A percentile compares a stretch with the other conserved stretches of the same genome.
phyloP scores from a whole-genome alignment of 2,797 vertebrate genomes.

The Fratercula arctica region DNA sequence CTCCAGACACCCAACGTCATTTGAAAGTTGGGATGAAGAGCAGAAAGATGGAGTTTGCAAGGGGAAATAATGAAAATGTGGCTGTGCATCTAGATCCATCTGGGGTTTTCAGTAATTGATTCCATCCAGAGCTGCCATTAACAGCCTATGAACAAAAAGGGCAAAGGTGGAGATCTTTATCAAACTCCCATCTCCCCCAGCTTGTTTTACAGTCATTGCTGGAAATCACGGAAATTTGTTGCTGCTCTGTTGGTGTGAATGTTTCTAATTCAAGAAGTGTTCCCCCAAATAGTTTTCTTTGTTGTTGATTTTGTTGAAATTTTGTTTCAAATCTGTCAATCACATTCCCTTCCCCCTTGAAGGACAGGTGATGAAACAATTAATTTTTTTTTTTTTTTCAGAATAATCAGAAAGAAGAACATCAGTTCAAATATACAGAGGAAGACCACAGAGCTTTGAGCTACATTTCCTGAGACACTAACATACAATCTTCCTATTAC shows the following conservation, averaged over 20 bases:
- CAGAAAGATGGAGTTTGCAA: not conserved
- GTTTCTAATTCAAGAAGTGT: not conserved
- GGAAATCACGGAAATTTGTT: not conserved
- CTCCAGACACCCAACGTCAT: not conserved
- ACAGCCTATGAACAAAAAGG: not conserved
- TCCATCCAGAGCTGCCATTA: not conserved
- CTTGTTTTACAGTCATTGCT: not conserved
- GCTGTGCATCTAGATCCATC: not conserved
- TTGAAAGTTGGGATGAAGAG: not conserved
- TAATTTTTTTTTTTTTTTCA: not conserved
- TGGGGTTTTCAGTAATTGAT: not conserved
- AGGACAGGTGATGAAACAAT: not conserved
- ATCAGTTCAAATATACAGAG: not conserved
- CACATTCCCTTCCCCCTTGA: not conserved
- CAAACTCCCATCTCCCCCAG: not conserved
- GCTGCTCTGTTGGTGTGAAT: not conserved
- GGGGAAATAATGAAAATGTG: not conserved
- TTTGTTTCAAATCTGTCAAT: not conserved
- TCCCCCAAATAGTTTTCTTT: not conserved
- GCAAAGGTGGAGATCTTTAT: not conserved
- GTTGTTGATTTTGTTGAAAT: not conserved
- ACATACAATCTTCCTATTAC: not conserved
- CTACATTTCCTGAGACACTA: not conserved
- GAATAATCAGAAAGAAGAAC: not conserved
- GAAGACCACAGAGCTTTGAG: not conserved